Base-by-base conservation (phyloP, 2,113 vertebrate genomes). In the Hippopotamus amphibius region DNA sequence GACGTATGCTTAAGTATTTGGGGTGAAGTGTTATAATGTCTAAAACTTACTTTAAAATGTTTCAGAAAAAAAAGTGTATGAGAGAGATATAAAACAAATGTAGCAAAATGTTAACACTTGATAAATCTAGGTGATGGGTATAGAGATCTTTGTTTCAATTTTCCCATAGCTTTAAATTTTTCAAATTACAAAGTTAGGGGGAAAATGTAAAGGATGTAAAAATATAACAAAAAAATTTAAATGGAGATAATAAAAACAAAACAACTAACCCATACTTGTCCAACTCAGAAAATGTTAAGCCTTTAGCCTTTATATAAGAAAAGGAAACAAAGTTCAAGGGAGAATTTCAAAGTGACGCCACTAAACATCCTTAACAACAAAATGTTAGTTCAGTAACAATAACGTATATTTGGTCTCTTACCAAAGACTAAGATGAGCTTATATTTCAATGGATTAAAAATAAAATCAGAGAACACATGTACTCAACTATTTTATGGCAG, bases 361-460 rank as follows among this genome's bases (percentile, higher is more conserved):
- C 4, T 41, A 87, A 81, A 33, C n/a, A 88, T 55, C 41, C 63
- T 41, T 33, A 93, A 71, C 28, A 88, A 46, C 7, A 63, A 86
- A 97, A 77, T 63, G 22, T 46, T 48, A 79, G 57, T 26, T 43
- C 10, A 86, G 33, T 53, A 79, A 68, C 79, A 95, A 76, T 80
- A 77, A 76, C 30, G 19, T 30, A 33, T 55, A 43, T 61, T n/a
- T 85, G 84, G n/a, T 95, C 19, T 93, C 83, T 89, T 80, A 61
- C 7, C n/a, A 59, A 82, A 96, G 74, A 92, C 43, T 33, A 55
- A 79, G 26, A 43, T 48, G 63, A 95, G 74, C 26, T 96, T 84
- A 88, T 5, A 63, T 92, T 83, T 97, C 77, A 92, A 26, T 16
- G 13, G 48, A 71, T 92, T 93, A 93, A 89, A 97, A 94, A 90